Conservation (phyloP, 2,113 vertebrate species). For the Argyrosomus japonicus region DNA sequence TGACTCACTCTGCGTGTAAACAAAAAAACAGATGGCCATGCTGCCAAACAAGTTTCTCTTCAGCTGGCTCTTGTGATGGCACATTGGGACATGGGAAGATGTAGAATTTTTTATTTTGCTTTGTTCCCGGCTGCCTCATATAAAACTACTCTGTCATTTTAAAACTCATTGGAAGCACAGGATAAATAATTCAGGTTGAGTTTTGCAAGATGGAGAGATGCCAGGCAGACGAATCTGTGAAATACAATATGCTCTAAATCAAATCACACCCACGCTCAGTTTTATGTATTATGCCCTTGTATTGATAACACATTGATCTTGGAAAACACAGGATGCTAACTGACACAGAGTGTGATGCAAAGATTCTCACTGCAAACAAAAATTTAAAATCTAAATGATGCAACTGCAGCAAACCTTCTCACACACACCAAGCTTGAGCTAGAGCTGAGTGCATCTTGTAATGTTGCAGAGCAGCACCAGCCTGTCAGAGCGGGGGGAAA, state of each 20-base stretch:
- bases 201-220: constrained; percentile 22
- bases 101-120: neutral
- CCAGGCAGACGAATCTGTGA: neutral
- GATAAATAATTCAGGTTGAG: constrained; percentile 65
- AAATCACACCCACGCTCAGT: neutral
- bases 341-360: neutral
- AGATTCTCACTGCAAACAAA: neutral
- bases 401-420: rapidly evolving
- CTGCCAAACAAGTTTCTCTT: constrained; percentile 35
- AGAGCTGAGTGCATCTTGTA: constrained; percentile 16
- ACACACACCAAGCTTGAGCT: neutral
- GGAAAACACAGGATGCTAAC: neutral
- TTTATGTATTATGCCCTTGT: neutral
- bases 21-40: constrained; percentile 60
- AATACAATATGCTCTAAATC: constrained; percentile 24
- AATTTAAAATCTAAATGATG: constrained; percentile 1
- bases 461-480: constrained; percentile 4
- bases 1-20: constrained; percentile 39
- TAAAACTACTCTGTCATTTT: constrained; percentile 45
- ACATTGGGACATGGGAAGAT: constrained; percentile 4
- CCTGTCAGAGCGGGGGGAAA: constrained; percentile 16
- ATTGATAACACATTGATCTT: constrained; percentile 2
- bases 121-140: neutral
- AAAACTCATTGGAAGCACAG: constrained; percentile 51
- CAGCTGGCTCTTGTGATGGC: neutral